These are phyloP conservation scores for Papilio polytes DNA, from an alignment of 1,140 invertebrate species.

Conservation along the genomic window DNA sequence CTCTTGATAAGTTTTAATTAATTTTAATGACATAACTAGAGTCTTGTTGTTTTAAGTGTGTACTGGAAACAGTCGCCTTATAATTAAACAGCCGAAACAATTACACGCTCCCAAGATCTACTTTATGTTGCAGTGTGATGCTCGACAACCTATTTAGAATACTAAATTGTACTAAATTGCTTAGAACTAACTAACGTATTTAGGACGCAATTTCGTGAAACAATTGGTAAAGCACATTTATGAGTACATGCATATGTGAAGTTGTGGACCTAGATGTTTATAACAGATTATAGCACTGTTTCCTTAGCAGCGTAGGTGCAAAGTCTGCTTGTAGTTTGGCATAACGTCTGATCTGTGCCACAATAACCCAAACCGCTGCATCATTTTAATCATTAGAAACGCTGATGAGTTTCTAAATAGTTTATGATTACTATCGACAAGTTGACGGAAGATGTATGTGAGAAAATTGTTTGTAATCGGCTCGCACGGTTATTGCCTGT, in stretches of 20 bases:
- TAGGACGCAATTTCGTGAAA: neutral
- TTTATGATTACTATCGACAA: neutral
- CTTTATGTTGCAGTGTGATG: neutral
- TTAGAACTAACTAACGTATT: constrained; percentile 6
- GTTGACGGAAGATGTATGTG: neutral
- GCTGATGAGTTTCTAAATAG: constrained; percentile 9
- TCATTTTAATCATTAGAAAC: constrained; percentile 1
- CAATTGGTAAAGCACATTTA: neutral
- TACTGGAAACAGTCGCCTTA: constrained; percentile 29
- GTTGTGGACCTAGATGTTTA: too few relatives aligned
- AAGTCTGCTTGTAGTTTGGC: neutral
- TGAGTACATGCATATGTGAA: too few relatives aligned
- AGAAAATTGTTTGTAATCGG: neutral
- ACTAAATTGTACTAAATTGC: constrained; percentile 26
- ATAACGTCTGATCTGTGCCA: neutral
- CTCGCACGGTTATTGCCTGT: neutral
- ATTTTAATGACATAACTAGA: constrained; percentile 59
- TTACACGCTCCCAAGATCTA: constrained; percentile 24
- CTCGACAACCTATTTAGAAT: constrained; percentile 16
- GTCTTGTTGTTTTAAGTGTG: constrained; percentile 46
- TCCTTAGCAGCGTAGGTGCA: neutral
- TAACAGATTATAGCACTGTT: neutral
- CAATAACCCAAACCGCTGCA: neutral
- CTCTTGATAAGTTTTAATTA: constrained; percentile 69
- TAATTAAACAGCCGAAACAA: constrained; percentile 26